Evolutionary conservation across 2,797 vertebrate species (phyloP), one percentile per base, ranked within the genome.

Genomic region (Phrynocephalus guinanensis): DNA sequence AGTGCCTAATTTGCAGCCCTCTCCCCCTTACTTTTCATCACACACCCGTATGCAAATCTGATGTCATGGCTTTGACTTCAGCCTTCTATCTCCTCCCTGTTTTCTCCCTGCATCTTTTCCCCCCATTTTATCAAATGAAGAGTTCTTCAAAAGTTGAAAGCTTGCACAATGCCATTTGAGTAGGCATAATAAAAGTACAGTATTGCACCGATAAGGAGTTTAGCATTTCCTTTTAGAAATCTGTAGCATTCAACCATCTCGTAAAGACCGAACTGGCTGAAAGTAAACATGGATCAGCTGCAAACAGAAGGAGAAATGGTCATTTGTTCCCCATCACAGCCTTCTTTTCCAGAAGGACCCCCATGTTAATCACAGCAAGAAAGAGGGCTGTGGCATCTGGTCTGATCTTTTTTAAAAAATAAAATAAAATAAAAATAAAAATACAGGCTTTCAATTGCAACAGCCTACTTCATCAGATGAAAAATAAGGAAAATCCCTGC

Each of bases 241-340:
- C 24, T 75, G 83, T 38, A 44, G 73, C 71, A 84, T 63, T 75
- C 52, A 75, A 63, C 33, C 33, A 63, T 56, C 24, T 63, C 38
- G 56, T 84, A 63, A 75, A 84, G 52, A 82, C 26, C 2, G 48
- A 44, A 52, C 48, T 82, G 68, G 30, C 30, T 73, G 24, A 48
- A 44, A 76, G 44, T 24, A 76, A 22, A 76, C 56, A 68, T 6
- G 56, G 5, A 83, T 30, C 38, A 82, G 79, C 38, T 82, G 79
- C 79, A 75, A 79, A 82, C 66, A 22, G 52, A 16, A 79, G 68
- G 68, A 71, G 76, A 86, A 86, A 86, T 44, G 67, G 50, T 86
- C 50, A 86, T 72, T 77, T 87, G 86, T 48, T 30, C 52, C 71
- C 20, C 81, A 56, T 67, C 56, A 33, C 67, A 66, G 56, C 63